A percentile compares a stretch with the other conserved stretches of the same genome.
phyloP scores from a whole-genome alignment of 2,113 vertebrate genomes.

The Stegastes partitus region DNA sequence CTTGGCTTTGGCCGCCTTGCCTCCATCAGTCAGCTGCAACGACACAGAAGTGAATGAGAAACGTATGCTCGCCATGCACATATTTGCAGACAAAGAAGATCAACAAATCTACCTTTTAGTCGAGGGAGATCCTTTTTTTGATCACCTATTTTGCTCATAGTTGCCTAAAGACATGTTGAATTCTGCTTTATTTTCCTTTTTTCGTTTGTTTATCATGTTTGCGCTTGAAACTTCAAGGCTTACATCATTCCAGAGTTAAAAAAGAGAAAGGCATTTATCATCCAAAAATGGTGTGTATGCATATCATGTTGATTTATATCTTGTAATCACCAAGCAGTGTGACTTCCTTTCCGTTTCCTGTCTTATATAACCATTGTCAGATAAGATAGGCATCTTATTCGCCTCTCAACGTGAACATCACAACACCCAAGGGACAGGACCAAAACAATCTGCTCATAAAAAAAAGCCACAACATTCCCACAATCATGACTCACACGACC shows the following conservation, averaged over 20 bases:
- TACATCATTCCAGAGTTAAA: not conserved
- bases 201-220: not conserved
- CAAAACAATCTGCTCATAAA: slow-evolving; percentile 10
- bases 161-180: not conserved
- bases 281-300: not conserved
- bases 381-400: slow-evolving; percentile 50
- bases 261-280: not conserved
- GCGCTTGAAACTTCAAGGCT: not conserved
- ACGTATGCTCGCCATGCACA: not conserved
- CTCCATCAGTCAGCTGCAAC: slow-evolving; percentile 93
- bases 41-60: slow-evolving; percentile 33
- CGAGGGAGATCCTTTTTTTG: not conserved
- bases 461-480: slow-evolving; percentile 14
- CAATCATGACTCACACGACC: not conserved
- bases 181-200: not conserved
- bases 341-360: slow-evolving; percentile 45
- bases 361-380: slow-evolving; percentile 48
- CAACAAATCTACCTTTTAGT: not conserved
- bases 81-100: not conserved
- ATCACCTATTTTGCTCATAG: too few relatives aligned
- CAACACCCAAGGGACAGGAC: slow-evolving; percentile 15
- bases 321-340: slow-evolving; percentile 23
- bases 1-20: slow-evolving; percentile 92
- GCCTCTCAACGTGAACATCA: slow-evolving; percentile 23
- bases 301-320: slow-evolving; percentile 6